Base-by-base conservation (phyloP, 2,113 vertebrate genomes). In the Salminus brasiliensis region DNA sequence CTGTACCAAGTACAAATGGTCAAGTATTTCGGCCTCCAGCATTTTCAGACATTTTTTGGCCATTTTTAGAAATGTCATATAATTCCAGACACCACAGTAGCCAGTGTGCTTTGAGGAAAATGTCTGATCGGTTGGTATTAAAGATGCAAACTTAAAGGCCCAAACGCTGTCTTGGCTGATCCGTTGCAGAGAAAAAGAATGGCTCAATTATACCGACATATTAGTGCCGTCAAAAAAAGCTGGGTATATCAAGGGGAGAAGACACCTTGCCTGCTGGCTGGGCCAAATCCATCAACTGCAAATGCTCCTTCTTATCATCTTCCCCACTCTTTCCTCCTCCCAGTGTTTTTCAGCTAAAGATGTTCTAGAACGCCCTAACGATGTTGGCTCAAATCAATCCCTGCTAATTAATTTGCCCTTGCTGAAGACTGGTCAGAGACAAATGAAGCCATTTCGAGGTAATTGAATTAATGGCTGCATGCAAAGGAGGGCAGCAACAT, bases 401-500 rank as follows among this genome's bases (percentile, higher is more conserved):
- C n/a, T 3, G 5, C 62, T 74, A 65, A 79, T 83, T 67, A 4
- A 34, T 83, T 70, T 52, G 65, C 66, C 63, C 43, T 55, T 43
- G 45, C 70, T 75, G 65, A 83, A 66, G 49, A 83, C 13, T 47
- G 34, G 62, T 66, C 55, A 34, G 43, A 82, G 75, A 78, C 70
- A 67, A 73, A 77, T 72, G 12, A 41, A 69, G 71, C 68, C 27
- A 30, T 71, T 43, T 74, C 63, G 72, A 55, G 15, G 15, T 63
- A 63, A 71, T 79, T 74, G 36, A 53, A 53, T 74, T 83, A 62
- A 70, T 36, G 21, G 43, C 60, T 71, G 25, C 30, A 63, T 29
- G 29, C 23, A 18, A 62, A 78, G 0, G 21, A 57, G 65, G 69
- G 49, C 70, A 68, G 66, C 45, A 76, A n/a, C 29, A 3, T 62